Percentiles rank a stretch among this genome's conserved stretches.
Conservation (phyloP, 2,113 vertebrate genomes). For the Rhea pennata region DNA sequence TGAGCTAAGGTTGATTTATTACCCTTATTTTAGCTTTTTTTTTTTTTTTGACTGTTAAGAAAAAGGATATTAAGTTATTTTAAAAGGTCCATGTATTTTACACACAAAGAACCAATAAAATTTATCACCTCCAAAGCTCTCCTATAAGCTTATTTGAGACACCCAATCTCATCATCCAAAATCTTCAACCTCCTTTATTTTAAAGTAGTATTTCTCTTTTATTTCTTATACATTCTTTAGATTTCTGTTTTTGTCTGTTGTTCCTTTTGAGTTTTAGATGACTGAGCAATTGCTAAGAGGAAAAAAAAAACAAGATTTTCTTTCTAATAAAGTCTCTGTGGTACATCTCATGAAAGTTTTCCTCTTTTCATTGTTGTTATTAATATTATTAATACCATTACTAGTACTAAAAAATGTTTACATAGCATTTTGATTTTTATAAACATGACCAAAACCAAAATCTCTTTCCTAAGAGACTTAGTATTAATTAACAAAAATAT, state of each 20-base stretch:
- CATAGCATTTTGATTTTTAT: background rate
- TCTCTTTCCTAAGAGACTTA: background rate
- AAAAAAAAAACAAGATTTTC: background rate
- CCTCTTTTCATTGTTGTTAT: background rate
- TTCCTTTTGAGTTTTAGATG: background rate
- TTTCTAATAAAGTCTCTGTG: background rate
- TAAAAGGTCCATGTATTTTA: background rate
- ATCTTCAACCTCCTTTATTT: background rate
- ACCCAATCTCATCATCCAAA: background rate
- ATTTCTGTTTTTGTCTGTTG: background rate
- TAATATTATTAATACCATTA: background rate
- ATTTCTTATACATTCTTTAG: background rate
- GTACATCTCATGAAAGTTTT: background rate
- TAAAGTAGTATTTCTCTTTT: background rate
- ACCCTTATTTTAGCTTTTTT: background rate
- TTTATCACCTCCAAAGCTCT: background rate
- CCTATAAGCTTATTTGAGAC: background rate
- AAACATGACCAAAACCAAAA: background rate
- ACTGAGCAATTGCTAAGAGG: background rate
- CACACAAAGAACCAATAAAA: background rate
- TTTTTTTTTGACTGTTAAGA: background rate
- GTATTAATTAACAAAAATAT: background rate
- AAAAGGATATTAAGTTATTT: background rate
- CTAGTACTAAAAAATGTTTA: background rate
- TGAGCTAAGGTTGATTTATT: background rate